These are phyloP conservation scores for Pteruthius melanotis DNA, from an alignment of 2,113 vertebrate genomes.

Conservation along the genomic window DNA sequence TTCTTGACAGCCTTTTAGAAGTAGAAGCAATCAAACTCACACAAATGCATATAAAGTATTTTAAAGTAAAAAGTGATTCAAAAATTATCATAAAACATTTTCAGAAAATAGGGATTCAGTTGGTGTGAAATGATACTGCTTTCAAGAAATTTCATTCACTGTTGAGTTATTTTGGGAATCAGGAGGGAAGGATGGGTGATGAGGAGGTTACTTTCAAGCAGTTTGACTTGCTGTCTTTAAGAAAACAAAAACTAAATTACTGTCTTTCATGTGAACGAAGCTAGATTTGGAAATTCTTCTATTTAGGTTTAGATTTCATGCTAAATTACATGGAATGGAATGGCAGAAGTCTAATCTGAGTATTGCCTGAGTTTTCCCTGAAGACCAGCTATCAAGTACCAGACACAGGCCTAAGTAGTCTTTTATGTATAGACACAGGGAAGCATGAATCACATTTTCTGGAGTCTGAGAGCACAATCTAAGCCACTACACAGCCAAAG, in stretches of 20 bases:
- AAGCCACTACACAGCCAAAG: background rate
- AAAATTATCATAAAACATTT: background rate
- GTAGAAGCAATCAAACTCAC: background rate
- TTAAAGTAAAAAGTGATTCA: background rate
- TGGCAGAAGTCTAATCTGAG: background rate
- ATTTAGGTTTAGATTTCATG: background rate
- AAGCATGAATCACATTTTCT: background rate
- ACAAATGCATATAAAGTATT: background rate
- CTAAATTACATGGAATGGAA: background rate
- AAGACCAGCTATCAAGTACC: background rate
- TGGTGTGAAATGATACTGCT: background rate
- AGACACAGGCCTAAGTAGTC: background rate
- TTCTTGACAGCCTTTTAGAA: background rate
- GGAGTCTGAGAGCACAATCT: background rate
- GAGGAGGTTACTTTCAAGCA: background rate
- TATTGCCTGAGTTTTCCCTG: background rate
- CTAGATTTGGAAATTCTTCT: background rate
- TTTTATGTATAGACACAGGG: background rate
- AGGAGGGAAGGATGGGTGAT: background rate
- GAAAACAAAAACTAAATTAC: background rate
- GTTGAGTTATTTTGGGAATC: background rate
- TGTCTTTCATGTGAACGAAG: background rate
- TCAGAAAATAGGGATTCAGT: background rate
- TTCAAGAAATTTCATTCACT: background rate
- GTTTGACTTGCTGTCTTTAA: background rate